phyloP scores from a whole-genome alignment of 1,140 invertebrate genomes.

The Drosophila bocki region DNA sequence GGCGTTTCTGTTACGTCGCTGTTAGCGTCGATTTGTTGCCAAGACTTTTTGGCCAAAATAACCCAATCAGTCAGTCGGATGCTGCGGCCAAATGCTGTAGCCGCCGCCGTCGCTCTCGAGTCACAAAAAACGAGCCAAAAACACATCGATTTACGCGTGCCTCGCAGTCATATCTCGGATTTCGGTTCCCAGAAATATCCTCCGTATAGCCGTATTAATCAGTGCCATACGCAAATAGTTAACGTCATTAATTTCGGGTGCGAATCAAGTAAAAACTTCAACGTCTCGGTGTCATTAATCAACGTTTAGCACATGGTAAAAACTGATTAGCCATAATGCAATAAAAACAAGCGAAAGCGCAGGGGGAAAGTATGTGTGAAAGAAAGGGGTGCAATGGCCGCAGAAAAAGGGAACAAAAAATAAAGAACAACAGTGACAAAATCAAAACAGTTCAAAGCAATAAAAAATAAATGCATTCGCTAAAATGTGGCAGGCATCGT shows the following conservation, averaged over 20 bases:
- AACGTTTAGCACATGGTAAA: slow-evolving; percentile 52
- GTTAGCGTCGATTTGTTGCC: slow-evolving; percentile 45
- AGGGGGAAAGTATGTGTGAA: slow-evolving; percentile 13
- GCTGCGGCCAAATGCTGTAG: slow-evolving; percentile 71
- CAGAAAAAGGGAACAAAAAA: slow-evolving; percentile 14
- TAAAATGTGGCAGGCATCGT: slow-evolving; percentile 68
- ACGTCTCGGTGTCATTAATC: slow-evolving; percentile 19
- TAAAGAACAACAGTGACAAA: slow-evolving; percentile 43
- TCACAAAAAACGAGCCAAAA: slow-evolving; percentile 29
- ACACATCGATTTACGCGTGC: slow-evolving; percentile 13
- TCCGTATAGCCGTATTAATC: slow-evolving; percentile 28
- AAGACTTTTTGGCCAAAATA: slow-evolving; percentile 59
- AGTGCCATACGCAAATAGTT: slow-evolving; percentile 35
- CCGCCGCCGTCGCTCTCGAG: slow-evolving; percentile 48
- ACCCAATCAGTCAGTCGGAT: slow-evolving; percentile 65
- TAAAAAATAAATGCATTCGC: slow-evolving; percentile 61
- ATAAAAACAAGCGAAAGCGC: slow-evolving; percentile 1
- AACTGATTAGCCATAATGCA: slow-evolving; percentile 33
- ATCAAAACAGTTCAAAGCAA: slow-evolving; percentile 70
- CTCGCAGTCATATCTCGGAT: slow-evolving; percentile 11
- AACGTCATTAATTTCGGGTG: slow-evolving; percentile 24
- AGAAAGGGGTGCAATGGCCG: slow-evolving; percentile 57
- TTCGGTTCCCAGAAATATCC: slow-evolving; percentile 23
- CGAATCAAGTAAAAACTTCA: slow-evolving; percentile 10
- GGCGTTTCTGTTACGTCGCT: slow-evolving; percentile 65